Percentiles rank a stretch among this genome's conserved stretches.
phyloP scores from a whole-genome alignment of 2,888 invertebrate species.

The Metellina segmentata region DNA sequence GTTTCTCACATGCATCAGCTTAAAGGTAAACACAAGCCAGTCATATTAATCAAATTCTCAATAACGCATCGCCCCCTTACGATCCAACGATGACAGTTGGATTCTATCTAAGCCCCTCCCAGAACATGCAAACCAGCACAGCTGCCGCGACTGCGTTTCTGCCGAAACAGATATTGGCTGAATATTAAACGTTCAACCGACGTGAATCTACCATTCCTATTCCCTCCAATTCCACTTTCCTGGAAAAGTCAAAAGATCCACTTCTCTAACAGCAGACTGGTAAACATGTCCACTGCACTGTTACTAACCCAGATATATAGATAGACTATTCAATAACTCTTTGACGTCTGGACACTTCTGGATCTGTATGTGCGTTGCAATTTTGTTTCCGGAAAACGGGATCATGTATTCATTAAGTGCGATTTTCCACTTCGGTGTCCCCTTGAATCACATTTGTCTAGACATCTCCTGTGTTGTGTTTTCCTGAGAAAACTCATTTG shows the following conservation, averaged over 20 bases:
- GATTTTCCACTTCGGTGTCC: conserved; percentile 17
- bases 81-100: conserved; percentile 15
- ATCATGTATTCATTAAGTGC: conserved; percentile 49
- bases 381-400: conserved; percentile 13
- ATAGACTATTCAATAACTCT: conserved; percentile 44
- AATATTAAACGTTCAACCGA: conserved; percentile 35
- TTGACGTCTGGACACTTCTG: conserved; percentile 37
- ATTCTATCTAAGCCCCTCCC: conserved; percentile 18
- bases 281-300: conserved; percentile 47
- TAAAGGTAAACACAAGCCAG: conserved; percentile 1
- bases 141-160: conserved; percentile 36
- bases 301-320: conserved; percentile 36
- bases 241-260: conserved; percentile 53
- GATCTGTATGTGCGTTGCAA: conserved; percentile 7
- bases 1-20: not conserved
- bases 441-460: not conserved
- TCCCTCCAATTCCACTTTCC: conserved; percentile 25
- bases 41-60: conserved; percentile 53
- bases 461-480: not conserved
- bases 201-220: no score
- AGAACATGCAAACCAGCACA: conserved; percentile 43
- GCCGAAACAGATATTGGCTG: conserved; percentile 45
- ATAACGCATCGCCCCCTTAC: conserved; percentile 43
- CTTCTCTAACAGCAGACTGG: not conserved
- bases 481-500: not conserved